Base-by-base conservation (phyloP, 2,113 vertebrate species). In the Eublepharis macularius region DNA sequence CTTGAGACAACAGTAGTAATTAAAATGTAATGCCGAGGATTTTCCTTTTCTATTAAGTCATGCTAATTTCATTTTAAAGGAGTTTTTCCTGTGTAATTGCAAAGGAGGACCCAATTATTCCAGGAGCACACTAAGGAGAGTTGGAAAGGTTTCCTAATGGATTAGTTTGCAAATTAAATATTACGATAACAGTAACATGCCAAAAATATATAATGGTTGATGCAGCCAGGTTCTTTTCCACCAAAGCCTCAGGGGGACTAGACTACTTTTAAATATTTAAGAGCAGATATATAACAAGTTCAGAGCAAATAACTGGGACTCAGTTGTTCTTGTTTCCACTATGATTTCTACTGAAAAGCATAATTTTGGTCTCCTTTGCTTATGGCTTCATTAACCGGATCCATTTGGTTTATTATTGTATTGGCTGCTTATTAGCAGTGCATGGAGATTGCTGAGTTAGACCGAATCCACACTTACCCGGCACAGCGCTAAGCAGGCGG, bases 131-230 rank as follows among this genome's bases (percentile, higher is more conserved):
- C 1, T 80, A 75, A 36, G 70, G 57, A 85, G 83, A 39, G 70
- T 2, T 1, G 88, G 81, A 83, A 29, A 63, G 81, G 80, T 49
- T 92, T 82, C 68, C 72, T 83, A 39, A 78, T 45, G 76, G 77
- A 88, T 93, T 93, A 87, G 72, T 36, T 79, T 91, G 70, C 51
- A 89, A 89, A 93, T 91, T 83, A 86, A 92, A 88, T 63, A 84
- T n/a, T 34, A 3, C 32, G 60, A 43, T 74, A 78, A 90, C 68
- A 90, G 79, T 4, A 72, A 51, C 34, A 57, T 91, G 73, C 70
- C 45, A 81, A 86, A 91, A 76, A 65, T 0, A 0, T 60, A 54
- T 57, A 88, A 80, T 0, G 4, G 72, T 66, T 75, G 70, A 13
- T n/a, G n/a, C 11, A 65, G 2, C 78, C n/a, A 36, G 85, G 11